Conservation (phyloP, 2,888 invertebrate species). For the Eubasilissa splendida region DNA sequence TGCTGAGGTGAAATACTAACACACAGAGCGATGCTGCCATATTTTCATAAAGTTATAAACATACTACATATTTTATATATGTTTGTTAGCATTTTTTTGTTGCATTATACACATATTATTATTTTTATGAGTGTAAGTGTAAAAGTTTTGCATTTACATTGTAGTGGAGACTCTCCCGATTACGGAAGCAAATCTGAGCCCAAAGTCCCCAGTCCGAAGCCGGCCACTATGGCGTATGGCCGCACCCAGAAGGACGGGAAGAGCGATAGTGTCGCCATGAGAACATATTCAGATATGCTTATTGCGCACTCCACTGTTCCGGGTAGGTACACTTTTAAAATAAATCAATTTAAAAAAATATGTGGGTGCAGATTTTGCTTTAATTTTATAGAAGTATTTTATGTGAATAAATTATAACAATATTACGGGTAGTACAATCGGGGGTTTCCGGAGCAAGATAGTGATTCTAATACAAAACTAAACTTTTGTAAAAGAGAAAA, state of each 20-base stretch:
- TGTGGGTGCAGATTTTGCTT: neutral
- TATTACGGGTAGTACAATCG: too few species aligned
- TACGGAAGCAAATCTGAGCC: constrained; percentile 35
- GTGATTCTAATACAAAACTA: too few species aligned
- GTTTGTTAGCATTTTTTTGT: too few species aligned
- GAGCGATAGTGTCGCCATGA: constrained; percentile 59
- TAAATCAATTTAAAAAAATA: neutral
- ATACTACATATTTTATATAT: too few species aligned
- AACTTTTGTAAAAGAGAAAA: too few species aligned
- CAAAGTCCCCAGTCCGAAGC: neutral
- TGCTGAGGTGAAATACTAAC: too few species aligned
- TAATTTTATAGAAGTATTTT: neutral
- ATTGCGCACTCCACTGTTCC: constrained; percentile 78
- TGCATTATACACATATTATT: too few species aligned
- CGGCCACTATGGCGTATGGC: neutral
- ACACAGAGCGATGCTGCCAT: too few species aligned
- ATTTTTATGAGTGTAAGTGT: neutral
- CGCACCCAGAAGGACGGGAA: constrained; percentile 50
- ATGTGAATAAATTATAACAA: neutral
- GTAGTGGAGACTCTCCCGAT: constrained; percentile 47
- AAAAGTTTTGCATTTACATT: neutral
- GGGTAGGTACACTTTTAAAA: constrained; percentile 62
- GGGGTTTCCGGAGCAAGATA: too few species aligned
- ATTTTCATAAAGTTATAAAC: too few species aligned
- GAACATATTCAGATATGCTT: constrained; percentile 74